These are phyloP conservation scores for Diarsia dahlii DNA, from an alignment of 2,888 invertebrate species.

Conservation along the genomic window DNA sequence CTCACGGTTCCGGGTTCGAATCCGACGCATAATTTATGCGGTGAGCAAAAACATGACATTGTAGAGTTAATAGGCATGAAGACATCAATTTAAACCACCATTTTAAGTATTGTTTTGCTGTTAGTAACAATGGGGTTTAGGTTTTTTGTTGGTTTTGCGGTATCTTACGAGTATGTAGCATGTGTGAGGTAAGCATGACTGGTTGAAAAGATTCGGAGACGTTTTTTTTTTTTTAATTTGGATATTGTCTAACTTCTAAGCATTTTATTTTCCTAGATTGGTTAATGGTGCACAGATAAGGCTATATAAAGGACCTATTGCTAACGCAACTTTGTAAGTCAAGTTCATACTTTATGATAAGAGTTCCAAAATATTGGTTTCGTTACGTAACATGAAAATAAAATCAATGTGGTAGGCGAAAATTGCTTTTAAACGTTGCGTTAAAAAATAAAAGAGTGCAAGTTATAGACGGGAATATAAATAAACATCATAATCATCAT, in stretches of 20 bases:
- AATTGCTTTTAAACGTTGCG: too few species aligned
- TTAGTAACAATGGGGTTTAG: conserved; percentile 36
- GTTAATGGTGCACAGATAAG: too few species aligned
- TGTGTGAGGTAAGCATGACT: background rate
- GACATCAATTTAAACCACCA: conserved; percentile 40
- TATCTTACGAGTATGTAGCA: background rate
- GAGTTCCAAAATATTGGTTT: too few species aligned
- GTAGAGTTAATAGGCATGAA: conserved; percentile 41
- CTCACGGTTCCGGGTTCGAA: conserved; percentile 51
- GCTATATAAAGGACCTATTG: too few species aligned
- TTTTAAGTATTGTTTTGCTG: conserved; percentile 43
- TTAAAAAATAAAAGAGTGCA: too few species aligned
- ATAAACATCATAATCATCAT: too few species aligned
- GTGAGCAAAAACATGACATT: conserved; percentile 54
- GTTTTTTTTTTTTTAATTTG: background rate
- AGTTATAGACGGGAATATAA: too few species aligned
- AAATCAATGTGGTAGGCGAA: too few species aligned
- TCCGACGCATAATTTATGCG: conserved; percentile 60
- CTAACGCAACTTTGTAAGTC: too few species aligned
- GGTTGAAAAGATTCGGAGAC: background rate
- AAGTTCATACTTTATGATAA: too few species aligned
- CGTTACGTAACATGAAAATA: too few species aligned
- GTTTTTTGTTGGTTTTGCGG: conserved; percentile 5
- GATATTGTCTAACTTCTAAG: background rate
- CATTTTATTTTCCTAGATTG: too few species aligned